Evolutionary conservation across 1,140 invertebrate species (phyloP).

Genomic region (Lepidostoma basale): DNA sequence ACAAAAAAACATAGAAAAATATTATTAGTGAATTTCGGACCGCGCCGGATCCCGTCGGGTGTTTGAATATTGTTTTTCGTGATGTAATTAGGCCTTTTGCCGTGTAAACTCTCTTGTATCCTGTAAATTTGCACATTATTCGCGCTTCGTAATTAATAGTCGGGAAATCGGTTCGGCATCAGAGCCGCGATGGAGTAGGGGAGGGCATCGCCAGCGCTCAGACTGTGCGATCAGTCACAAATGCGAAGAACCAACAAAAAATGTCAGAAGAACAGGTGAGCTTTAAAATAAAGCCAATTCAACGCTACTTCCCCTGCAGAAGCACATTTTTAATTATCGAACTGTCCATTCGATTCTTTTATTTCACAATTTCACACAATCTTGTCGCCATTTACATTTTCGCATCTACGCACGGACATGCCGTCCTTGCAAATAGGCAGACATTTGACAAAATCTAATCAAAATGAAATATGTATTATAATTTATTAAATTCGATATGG

Average conservation of each 20-base stretch:
- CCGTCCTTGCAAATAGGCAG: background rate
- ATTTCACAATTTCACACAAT: background rate
- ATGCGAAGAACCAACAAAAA: constrained; percentile 25
- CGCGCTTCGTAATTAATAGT: background rate
- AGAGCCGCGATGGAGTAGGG: constrained; percentile 20
- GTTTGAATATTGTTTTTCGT: background rate
- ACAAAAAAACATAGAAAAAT: too few species aligned
- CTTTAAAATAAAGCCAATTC: constrained; percentile 2
- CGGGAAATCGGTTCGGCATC: background rate
- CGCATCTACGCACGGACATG: background rate
- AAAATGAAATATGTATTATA: too few species aligned
- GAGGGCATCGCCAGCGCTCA: background rate
- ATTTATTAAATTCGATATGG: too few species aligned
- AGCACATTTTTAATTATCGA: background rate
- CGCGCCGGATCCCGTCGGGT: too few species aligned
- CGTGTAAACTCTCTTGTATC: background rate
- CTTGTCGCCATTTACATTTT: background rate
- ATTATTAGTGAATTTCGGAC: too few species aligned
- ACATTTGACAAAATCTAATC: too few species aligned
- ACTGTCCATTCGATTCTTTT: background rate
- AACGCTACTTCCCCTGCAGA: background rate
- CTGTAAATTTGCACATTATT: background rate
- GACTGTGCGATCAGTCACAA: constrained; percentile 11
- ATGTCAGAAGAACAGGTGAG: constrained; percentile 35
- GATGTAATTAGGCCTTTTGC: constrained; percentile 1